A percentile compares a stretch with the other conserved stretches of the same genome.
These are phyloP conservation scores for Pseudomyrmex flavicornis DNA, from an alignment of 1,140 invertebrate genomes.

Conservation along the genomic window DNA sequence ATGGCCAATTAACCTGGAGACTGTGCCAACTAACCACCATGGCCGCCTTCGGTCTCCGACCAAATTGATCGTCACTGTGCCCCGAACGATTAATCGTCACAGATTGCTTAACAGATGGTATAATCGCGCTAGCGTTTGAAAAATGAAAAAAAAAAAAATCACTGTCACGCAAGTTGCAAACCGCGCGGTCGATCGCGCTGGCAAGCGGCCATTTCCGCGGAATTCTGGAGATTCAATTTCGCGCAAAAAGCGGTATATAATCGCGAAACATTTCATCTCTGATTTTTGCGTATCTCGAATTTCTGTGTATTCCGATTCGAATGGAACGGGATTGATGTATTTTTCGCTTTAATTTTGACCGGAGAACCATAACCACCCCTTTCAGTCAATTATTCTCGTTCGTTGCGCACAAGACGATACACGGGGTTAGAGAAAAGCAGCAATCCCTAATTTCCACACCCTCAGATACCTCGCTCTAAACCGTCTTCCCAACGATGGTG, in stretches of 20 bases:
- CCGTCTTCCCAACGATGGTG: conserved; percentile 62
- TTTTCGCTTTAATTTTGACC: conserved; percentile 4
- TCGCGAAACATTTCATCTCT: neutral
- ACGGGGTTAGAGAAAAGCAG: conserved; percentile 66
- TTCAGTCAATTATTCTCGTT: conserved; percentile 58
- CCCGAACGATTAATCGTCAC: conserved; percentile 65
- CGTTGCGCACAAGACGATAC: conserved; percentile 53
- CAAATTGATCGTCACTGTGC: conserved; percentile 68
- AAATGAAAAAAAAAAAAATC: neutral
- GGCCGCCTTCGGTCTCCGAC: conserved; percentile 64
- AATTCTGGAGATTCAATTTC: conserved; percentile 11
- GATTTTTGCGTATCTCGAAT: neutral
- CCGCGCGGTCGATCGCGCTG: neutral
- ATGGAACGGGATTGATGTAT: neutral
- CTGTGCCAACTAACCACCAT: conserved; percentile 79
- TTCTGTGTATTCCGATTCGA: no score
- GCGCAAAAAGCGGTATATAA: neutral
- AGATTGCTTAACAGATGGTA: conserved; percentile 30
- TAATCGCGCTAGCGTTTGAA: conserved; percentile 26
- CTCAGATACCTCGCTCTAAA: conserved; percentile 66
- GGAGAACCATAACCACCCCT: conserved; percentile 28
- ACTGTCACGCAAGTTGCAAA: neutral
- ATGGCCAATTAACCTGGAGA: conserved; percentile 84
- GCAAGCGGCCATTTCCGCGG: conserved; percentile 13
- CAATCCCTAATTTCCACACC: conserved; percentile 68